These are phyloP conservation scores for Subacronicta megacephala DNA, from an alignment of 2,888 invertebrate species.

Conservation along the genomic window DNA sequence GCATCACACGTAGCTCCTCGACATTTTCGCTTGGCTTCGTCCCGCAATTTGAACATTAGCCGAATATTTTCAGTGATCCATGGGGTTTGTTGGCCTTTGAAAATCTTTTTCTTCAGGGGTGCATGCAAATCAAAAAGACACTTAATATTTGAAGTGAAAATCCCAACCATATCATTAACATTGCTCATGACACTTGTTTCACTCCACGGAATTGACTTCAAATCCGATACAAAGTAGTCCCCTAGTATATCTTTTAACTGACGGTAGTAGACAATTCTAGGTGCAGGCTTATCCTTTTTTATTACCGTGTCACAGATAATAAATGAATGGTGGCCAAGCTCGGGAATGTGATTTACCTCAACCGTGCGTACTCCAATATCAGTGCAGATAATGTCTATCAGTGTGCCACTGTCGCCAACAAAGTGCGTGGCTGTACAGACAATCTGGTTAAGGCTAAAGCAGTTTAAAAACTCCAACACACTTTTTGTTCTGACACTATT, in stretches of 20 bases:
- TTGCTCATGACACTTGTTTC: neutral
- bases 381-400: neutral
- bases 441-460: no score
- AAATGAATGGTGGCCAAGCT: no score
- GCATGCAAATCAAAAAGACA: constrained; percentile 6
- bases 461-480: no score
- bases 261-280: no score
- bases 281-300: no score
- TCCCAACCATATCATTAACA: neutral
- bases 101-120: constrained; percentile 1
- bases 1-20: neutral
- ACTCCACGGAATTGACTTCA: neutral
- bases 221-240: no score
- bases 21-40: constrained; percentile 3
- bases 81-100: neutral
- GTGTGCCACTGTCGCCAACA: neutral
- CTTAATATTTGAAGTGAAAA: neutral
- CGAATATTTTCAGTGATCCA: constrained; percentile 8
- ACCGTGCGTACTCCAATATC: neutral
- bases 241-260: neutral
- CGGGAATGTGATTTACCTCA: no score
- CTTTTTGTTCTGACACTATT: no score
- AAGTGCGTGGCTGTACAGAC: no score
- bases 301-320: no score
- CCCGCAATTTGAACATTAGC: neutral